These are phyloP conservation scores for Perca fluviatilis DNA, from an alignment of 2,113 vertebrate genomes.

Conservation along the genomic window DNA sequence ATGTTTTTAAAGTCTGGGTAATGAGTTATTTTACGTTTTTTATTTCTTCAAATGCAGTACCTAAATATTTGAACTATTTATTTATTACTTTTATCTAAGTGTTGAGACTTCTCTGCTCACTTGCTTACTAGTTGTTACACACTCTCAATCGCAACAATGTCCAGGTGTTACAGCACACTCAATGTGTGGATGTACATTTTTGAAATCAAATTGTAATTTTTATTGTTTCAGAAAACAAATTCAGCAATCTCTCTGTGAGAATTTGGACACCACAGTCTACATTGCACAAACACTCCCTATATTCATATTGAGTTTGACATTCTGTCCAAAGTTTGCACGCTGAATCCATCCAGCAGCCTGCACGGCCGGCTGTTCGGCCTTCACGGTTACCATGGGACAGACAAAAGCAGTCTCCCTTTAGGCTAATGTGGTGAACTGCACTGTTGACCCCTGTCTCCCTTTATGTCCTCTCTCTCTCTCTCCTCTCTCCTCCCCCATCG, in stretches of 20 bases:
- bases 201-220: neutral
- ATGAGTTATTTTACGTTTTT: too few species aligned
- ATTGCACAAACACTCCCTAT: neutral
- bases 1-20: too few species aligned
- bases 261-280: neutral
- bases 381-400: constrained; percentile 42
- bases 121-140: neutral
- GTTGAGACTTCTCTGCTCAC: neutral
- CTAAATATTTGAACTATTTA: neutral
- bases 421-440: constrained; percentile 54
- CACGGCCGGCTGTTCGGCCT: neutral
- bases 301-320: neutral
- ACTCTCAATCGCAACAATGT: neutral
- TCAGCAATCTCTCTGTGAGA: too few species aligned
- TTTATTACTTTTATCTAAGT: neutral
- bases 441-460: constrained; percentile 57
- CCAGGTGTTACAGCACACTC: neutral
- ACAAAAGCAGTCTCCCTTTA: constrained; percentile 58
- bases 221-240: too few species aligned
- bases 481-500: constrained; percentile 26
- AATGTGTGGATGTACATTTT: neutral
- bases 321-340: neutral
- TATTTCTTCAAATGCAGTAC: neutral
- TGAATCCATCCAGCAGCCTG: constrained; percentile 27
- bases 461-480: constrained; percentile 39